Evolutionary conservation across 2,888 invertebrate species (phyloP).

Genomic region (Dolomedes plantarius): DNA sequence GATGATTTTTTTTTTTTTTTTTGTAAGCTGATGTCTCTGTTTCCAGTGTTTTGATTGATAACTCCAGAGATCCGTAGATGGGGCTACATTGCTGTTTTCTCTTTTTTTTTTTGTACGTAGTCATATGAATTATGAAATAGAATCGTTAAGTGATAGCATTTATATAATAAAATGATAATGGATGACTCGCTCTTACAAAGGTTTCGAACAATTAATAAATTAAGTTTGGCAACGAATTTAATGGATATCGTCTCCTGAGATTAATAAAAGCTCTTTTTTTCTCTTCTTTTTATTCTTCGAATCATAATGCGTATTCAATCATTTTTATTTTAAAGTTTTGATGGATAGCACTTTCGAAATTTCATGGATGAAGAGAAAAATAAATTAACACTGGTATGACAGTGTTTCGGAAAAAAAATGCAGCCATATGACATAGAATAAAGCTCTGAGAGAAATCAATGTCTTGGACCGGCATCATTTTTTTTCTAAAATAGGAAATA

Average conservation of each 20-base stretch:
- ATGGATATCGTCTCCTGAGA: background rate
- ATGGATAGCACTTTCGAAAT: background rate
- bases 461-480: too few species aligned
- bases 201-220: background rate
- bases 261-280: background rate
- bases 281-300: background rate
- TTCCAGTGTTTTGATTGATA: background rate
- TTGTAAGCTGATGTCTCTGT: background rate
- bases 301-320: background rate
- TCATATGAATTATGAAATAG: background rate
- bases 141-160: constrained; percentile 3
- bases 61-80: background rate
- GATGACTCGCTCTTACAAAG: background rate
- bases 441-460: too few species aligned
- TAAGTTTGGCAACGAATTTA: background rate
- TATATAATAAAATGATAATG: background rate
- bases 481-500: too few species aligned
- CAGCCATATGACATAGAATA: too few species aligned
- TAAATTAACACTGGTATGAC: too few species aligned
- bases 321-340: background rate
- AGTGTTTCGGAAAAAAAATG: too few species aligned
- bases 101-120: background rate
- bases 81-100: background rate
- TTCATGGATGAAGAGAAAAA: background rate
- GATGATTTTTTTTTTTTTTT: background rate